These are phyloP conservation scores for Odontophorus gujanensis DNA, from an alignment of 2,113 vertebrate species.

Conservation along the genomic window DNA sequence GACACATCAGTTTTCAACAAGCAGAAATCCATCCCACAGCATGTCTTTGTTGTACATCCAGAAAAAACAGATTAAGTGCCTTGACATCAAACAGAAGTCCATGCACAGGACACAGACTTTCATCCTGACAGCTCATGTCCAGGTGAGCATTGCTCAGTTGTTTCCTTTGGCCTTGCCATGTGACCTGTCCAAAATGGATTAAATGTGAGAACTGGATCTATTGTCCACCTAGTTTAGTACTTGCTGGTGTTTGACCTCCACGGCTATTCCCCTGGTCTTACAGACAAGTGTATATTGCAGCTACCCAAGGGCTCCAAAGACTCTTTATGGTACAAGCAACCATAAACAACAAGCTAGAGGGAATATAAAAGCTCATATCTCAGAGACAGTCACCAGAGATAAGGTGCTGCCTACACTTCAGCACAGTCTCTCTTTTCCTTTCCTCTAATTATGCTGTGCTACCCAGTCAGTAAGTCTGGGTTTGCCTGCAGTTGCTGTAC, in stretches of 20 bases:
- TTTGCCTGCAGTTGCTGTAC: neutral
- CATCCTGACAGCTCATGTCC: neutral
- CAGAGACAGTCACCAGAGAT: neutral
- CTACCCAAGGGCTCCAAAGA: neutral
- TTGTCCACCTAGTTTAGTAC: neutral
- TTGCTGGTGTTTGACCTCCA: neutral
- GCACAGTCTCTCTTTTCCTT: neutral
- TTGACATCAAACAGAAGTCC: neutral
- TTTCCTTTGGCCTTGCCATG: neutral
- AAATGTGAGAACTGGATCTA: neutral
- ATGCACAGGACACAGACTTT: rapidly evolving
- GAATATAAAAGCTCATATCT: neutral
- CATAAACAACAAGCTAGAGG: neutral
- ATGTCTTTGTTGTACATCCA: rapidly evolving
- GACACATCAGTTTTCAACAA: neutral
- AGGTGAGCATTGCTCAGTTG: neutral
- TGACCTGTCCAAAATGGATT: neutral
- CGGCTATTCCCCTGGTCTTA: neutral
- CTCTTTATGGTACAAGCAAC: neutral
- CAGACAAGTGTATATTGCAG: neutral
- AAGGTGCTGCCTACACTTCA: neutral
- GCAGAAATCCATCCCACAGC: neutral
- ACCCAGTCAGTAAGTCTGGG: neutral
- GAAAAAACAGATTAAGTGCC: neutral
- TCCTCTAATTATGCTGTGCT: neutral